Evolutionary conservation across 2,888 invertebrate species (phyloP).

Genomic region (Caenorhabditis afra): DNA sequence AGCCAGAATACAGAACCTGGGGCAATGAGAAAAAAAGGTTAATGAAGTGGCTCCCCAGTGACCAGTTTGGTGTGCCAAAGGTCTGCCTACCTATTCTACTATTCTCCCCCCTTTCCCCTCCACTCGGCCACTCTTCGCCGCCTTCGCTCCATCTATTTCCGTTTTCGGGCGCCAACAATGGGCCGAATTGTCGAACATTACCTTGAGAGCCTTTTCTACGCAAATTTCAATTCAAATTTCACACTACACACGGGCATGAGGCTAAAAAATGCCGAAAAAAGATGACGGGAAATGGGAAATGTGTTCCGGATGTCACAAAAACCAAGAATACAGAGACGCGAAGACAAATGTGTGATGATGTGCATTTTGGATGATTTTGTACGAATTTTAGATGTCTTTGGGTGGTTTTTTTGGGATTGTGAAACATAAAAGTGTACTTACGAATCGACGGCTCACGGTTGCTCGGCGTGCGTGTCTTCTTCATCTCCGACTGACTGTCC

Average conservation of each 20-base stretch:
- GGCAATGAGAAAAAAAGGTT: constrained; percentile 48
- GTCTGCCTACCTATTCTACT: constrained; percentile 30
- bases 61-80: constrained; percentile 15
- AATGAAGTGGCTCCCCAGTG: constrained; percentile 60
- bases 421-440: constrained; percentile 34
- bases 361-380: constrained; percentile 3
- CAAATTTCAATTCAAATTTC: not conserved
- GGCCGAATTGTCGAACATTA: constrained; percentile 16
- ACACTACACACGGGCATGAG: too few relatives aligned
- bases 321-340: not conserved
- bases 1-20: constrained; percentile 9
- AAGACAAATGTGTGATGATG: constrained; percentile 8
- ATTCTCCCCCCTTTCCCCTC: constrained; percentile 31
- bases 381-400: constrained; percentile 46
- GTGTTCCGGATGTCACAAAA: not conserved
- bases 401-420: not conserved
- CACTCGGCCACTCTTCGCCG: constrained; percentile 14
- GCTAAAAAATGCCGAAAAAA: not conserved
- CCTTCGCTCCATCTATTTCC: constrained; percentile 45
- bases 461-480: constrained; percentile 37
- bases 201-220: not conserved
- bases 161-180: constrained; percentile 46
- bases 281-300: not conserved
- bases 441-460: constrained; percentile 18
- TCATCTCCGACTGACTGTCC: constrained; percentile 25